Percentiles rank a stretch among this genome's conserved stretches.
Evolutionary conservation across 2,888 invertebrate genomes (phyloP).

Genomic region (Erynnis tages): DNA sequence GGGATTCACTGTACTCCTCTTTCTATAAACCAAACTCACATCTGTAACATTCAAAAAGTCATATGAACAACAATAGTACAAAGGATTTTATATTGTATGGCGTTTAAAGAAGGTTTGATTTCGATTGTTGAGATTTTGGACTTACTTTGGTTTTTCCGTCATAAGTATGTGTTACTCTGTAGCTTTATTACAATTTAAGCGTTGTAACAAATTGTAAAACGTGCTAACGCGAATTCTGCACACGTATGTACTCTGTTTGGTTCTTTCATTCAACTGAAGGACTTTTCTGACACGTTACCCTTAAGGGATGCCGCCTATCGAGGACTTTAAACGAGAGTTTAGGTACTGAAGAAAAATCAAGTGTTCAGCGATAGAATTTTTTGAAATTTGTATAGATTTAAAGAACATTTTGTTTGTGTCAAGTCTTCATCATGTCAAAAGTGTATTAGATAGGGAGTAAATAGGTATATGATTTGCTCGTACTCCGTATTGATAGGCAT

Average conservation of each 20-base stretch:
- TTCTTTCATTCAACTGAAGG: constrained; percentile 59
- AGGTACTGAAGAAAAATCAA: too few species aligned
- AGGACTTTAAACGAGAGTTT: constrained; percentile 20
- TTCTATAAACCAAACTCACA: constrained; percentile 64
- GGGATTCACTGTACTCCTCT: constrained; percentile 71
- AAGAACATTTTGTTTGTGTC: too few species aligned
- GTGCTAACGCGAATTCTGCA: constrained; percentile 66
- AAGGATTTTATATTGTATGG: neutral
- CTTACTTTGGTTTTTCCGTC: constrained; percentile 41
- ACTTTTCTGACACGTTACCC: constrained; percentile 53
- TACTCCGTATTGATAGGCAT: too few species aligned
- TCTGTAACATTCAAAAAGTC: constrained; percentile 35
- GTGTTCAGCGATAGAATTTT: too few species aligned
- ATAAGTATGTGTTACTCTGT: constrained; percentile 63
- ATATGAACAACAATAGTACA: constrained; percentile 29
- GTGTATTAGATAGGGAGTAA: too few species aligned
- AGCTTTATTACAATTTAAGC: constrained; percentile 78
- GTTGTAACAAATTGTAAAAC: constrained; percentile 77
- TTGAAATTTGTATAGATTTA: too few species aligned
- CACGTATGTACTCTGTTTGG: constrained; percentile 69
- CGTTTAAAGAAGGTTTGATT: constrained; percentile 32
- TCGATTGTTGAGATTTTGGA: constrained; percentile 25
- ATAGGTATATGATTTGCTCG: too few species aligned
- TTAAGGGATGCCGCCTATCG: constrained; percentile 37
- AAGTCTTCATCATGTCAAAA: too few species aligned